Percentiles rank a stretch among this genome's conserved stretches.
Evolutionary conservation across 2,888 invertebrate genomes (phyloP).

Genomic region (Platycheirus albimanus): DNA sequence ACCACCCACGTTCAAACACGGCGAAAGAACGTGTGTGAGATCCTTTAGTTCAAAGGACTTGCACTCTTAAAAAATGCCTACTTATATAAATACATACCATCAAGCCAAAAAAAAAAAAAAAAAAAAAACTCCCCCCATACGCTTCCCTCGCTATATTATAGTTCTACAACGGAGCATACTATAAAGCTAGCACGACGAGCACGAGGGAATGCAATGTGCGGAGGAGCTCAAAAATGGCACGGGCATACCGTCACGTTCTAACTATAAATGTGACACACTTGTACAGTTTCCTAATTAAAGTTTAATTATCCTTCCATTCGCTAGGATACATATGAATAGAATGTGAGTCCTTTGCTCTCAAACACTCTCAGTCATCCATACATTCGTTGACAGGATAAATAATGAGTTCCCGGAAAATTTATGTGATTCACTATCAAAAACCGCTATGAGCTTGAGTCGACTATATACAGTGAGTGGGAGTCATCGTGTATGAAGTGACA

Average conservation of each 20-base stretch:
- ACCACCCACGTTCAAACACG: conserved; percentile 47
- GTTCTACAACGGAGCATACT: neutral
- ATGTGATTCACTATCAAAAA: conserved; percentile 67
- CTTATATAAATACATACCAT: conserved; percentile 6
- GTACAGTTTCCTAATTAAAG: conserved; percentile 74
- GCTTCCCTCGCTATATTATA: neutral
- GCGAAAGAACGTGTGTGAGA: conserved; percentile 35
- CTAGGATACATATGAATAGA: conserved; percentile 65
- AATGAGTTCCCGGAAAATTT: conserved; percentile 73
- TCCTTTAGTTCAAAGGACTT: conserved; percentile 60
- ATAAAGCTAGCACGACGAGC: neutral
- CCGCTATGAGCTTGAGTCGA: conserved; percentile 50
- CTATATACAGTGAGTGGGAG: neutral
- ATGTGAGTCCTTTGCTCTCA: conserved; percentile 66
- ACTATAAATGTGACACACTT: conserved; percentile 70
- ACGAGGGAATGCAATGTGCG: conserved; percentile 51
- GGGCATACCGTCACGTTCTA: conserved; percentile 65
- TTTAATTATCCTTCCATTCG: conserved; percentile 74
- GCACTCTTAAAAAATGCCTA: conserved; percentile 42
- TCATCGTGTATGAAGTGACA: neutral
- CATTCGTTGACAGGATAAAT: conserved; percentile 73
- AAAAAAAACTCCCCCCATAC: too few species aligned
- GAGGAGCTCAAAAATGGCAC: conserved; percentile 45
- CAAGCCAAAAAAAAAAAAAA: conserved; percentile 41
- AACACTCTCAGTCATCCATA: conserved; percentile 73